Base-by-base conservation (phyloP, 2,888 invertebrate genomes). In the Pristionchus maxplancki region DNA sequence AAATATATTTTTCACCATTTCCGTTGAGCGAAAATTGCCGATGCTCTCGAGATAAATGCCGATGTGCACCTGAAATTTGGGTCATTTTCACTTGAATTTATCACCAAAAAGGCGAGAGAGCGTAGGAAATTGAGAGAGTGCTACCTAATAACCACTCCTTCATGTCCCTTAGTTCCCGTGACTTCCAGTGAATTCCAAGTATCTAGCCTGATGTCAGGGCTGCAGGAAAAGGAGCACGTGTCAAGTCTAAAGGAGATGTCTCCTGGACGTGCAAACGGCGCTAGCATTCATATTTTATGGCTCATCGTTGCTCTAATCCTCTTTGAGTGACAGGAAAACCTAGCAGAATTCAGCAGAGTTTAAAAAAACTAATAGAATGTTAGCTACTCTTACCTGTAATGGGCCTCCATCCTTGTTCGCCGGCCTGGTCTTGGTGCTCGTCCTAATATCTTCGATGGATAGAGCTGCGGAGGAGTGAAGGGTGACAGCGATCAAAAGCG, bases 21-120 rank as follows among this genome's bases (percentile, higher is more conserved):
- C 93, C 17, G 91, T 90, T 2, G 92, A 91, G 15, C 91, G 90
- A 53, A 93, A 93, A 87, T 93, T 92, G 71, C 93, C 93, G 15
- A 93, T 84, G 78, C 91, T 91, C 82, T 93, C 93, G 40, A 93
- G 81, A 83, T 93, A 93, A n/a, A 88, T 64, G 40, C 88, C 88
- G 48, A 88, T 81, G 88, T 88, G 88, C 2, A 88, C 88, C 88
- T 88, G 40, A 13, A 78, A 44, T 44, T 44, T 44, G 44, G 11
- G 44, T n/a, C n/a, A n/a, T n/a, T n/a, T n/a, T n/a, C n/a, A n/a
- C n/a, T n/a, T n/a, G n/a, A n/a, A n/a, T n/a, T n/a, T n/a, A n/a
- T n/a, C n/a, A n/a, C n/a, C n/a, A n/a, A n/a, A n/a, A n/a, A n/a
- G n/a, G n/a, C n/a, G n/a, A n/a, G n/a, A n/a, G n/a, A n/a, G n/a